Base-by-base conservation (phyloP, 2,113 vertebrate genomes). In the Pogonocichla stellata region DNA sequence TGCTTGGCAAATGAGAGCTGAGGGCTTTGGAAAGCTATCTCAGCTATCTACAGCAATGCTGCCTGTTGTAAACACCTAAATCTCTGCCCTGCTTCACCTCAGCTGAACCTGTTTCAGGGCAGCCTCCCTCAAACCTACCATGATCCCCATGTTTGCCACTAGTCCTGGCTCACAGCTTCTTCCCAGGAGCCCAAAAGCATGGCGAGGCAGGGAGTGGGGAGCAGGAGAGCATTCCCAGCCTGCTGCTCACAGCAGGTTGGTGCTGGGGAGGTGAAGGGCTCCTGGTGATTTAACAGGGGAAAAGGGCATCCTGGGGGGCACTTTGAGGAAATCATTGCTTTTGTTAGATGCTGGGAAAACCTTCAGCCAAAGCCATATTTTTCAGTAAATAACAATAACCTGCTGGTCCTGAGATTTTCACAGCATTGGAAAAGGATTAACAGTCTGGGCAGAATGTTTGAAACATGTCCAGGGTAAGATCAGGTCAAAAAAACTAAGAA, bases 81-180 rank as follows among this genome's bases (percentile, higher is more conserved):
- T 45, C 29, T 53, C 71, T 16, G 31, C 50, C 20, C 31, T 74
- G 38, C 54, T 53, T 29, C 28, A 73, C 47, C 31, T 60, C 66
- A 50, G 38, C 10, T 34, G 31, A 88, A 86, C 67, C 26, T 25
- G 13, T 56, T 77, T 51, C 1, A 4, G 40, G 40, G 25, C 28
- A 92, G 57, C 40, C 31, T 60, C 43, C 71, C 34, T 48, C 54
- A 72, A 69, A 43, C 6, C 25, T 23, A 31, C 17, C 8, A 1
- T 9, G 19, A 60, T 42, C 33, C 66, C 33, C n/a, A 31, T 0
- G 0, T 58, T 10, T 34, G 53, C 53, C 75, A 56, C 48, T 0
- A 51, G 10, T 42, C 48, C 58, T 69, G 45, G 33, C 48, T 86
- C 58, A 29, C 53, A 69, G 48, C 33, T 48, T 78, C 89, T 36